phyloP scores from a whole-genome alignment of 2,888 invertebrate genomes.

The Rhopalosiphum nymphaeae region DNA sequence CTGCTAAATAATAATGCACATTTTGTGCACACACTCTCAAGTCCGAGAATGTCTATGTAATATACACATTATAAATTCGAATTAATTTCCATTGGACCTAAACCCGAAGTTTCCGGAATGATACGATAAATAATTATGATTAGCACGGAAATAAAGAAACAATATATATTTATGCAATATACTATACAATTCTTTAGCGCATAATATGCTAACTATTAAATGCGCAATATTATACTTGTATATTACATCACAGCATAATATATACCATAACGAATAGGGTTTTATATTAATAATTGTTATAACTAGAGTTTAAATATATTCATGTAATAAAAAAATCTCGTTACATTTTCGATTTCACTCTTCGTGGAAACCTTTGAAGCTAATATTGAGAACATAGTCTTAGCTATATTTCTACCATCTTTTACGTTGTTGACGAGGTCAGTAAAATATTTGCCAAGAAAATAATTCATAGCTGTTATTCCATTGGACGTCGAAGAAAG shows the following conservation, averaged over 20 bases:
- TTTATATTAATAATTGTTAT: neutral
- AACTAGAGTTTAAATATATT: neutral
- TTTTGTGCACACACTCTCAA: neutral
- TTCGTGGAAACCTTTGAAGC: slow-evolving; percentile 11
- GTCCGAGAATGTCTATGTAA: neutral
- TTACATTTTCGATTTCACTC: slow-evolving; percentile 6
- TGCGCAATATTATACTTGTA: neutral
- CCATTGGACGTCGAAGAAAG: slow-evolving; percentile 20
- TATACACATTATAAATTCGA: neutral
- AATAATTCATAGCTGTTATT: neutral
- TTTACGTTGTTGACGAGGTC: neutral
- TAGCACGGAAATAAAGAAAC: neutral
- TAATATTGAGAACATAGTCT: neutral
- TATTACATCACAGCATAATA: neutral
- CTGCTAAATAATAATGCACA: neutral
- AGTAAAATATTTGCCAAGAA: neutral
- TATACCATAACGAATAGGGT: neutral
- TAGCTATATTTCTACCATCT: neutral
- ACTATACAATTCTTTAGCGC: neutral
- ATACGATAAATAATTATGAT: neutral
- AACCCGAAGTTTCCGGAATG: neutral
- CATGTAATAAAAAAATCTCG: neutral
- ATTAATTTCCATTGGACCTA: neutral
- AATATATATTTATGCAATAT: neutral
- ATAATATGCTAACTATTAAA: neutral